These are phyloP conservation scores for Drosophila lacteicornis DNA, from an alignment of 1,140 invertebrate species.

Conservation along the genomic window DNA sequence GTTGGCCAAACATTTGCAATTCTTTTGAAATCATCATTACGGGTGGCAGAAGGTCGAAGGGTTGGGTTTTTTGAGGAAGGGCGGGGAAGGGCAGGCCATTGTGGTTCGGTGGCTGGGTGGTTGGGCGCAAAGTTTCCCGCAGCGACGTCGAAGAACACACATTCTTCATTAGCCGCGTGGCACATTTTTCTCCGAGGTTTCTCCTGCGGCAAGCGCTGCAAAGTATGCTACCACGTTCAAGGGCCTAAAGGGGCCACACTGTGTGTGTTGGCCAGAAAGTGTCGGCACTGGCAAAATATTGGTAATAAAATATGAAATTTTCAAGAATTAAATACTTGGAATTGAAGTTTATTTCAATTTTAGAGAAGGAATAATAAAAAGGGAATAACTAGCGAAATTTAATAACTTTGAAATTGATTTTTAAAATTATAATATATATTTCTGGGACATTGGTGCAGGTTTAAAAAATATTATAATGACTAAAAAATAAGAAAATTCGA, in stretches of 20 bases:
- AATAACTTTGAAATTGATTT: too few relatives aligned
- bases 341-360: too few relatives aligned
- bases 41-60: slow-evolving; percentile 13
- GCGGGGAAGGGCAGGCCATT: neutral
- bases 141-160: slow-evolving; percentile 49
- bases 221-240: slow-evolving; percentile 45
- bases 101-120: slow-evolving; percentile 6
- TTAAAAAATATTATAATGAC: too few relatives aligned
- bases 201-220: slow-evolving; percentile 31
- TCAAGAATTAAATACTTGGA: too few relatives aligned
- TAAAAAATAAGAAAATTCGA: too few relatives aligned
- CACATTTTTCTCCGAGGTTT: slow-evolving; percentile 58
- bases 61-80: slow-evolving; percentile 3
- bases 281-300: neutral
- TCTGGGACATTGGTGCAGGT: too few relatives aligned
- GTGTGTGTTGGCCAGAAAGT: slow-evolving; percentile 16
- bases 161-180: slow-evolving; percentile 64
- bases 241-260: slow-evolving; percentile 35
- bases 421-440: too few relatives aligned
- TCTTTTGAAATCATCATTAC: slow-evolving; percentile 63
- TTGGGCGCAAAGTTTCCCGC: slow-evolving; percentile 44
- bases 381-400: too few relatives aligned
- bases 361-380: too few relatives aligned
- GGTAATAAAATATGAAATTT: too few relatives aligned
- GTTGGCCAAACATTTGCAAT: slow-evolving; percentile 60